Base-by-base conservation (phyloP, 2,888 invertebrate species). In the Caradrina clavipalpis region DNA sequence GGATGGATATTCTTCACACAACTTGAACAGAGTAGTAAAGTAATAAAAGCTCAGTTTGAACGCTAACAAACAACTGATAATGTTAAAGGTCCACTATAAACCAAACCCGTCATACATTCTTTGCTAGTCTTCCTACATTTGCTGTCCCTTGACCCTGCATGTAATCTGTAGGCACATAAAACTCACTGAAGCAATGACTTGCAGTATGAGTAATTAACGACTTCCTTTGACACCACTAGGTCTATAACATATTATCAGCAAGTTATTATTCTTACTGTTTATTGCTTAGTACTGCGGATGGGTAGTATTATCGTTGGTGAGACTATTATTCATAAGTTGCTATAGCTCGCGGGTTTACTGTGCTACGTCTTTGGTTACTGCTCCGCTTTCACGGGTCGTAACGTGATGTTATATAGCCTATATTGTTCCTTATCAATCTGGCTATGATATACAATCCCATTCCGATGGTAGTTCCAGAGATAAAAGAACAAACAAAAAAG, bases 221-320 rank as follows among this genome's bases (percentile, higher is more conserved):
- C 26, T 65, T 78, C 74, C 79, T 57, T 31, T 35, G 26, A 31
- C 49, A 64, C 39, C 53, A 65, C 17, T 73, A 79, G 49, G 21
- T 39, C 59, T 66, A n/a, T 26, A 7, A 21, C n/a, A 49, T 57
- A 61, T 79, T 61, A 66, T 21, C 60, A 57, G 51, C 49, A 26
- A 56, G 22, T 59, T 59, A 56, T 65, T 73, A 56, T 65, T 73
- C 65, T 65, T 56, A 22, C 19, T 57, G 31, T 61, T 49, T 54
- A 57, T 53, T 56, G 3, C 42, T 56, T 11, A 21, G 35, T 19
- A 11, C 11, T 22, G 22, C 3, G 21, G 35, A 47, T 19, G 26
- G 35, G 35, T 19, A 42, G 21, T 66, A 15, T n/a, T 1, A 31
- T 53, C 45, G 39, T 22, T 1, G 7, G 15, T 61, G 7, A 42